phyloP scores from a whole-genome alignment of 1,140 invertebrate genomes.

The Atta texana region DNA sequence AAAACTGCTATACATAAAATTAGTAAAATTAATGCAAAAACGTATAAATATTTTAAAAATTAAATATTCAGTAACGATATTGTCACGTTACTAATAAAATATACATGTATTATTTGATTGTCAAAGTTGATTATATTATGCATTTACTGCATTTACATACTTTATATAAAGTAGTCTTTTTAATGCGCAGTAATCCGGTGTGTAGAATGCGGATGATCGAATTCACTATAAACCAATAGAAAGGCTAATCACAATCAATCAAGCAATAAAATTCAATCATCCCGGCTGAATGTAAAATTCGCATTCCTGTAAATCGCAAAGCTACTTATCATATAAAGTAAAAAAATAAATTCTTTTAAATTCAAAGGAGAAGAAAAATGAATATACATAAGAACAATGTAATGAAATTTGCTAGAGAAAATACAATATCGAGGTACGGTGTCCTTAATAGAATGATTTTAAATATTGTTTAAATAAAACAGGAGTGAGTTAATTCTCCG shows the following conservation, averaged over 20 bases:
- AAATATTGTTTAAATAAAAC: neutral
- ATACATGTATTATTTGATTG: too few relatives aligned
- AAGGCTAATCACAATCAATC: neutral
- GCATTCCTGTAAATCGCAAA: too few relatives aligned
- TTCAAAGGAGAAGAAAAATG: neutral
- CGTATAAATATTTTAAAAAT: too few relatives aligned
- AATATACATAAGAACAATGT: neutral
- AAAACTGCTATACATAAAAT: too few relatives aligned
- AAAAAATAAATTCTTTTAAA: neutral
- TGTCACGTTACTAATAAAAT: too few relatives aligned
- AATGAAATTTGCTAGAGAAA: neutral
- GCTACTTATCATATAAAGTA: constrained; percentile 17
- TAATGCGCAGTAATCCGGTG: too few relatives aligned
- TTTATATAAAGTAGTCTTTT: too few relatives aligned
- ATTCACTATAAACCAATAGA: neutral
- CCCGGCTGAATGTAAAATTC: neutral
- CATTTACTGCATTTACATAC: too few relatives aligned
- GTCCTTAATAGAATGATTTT: neutral
- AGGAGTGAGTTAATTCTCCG: neutral
- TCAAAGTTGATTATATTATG: too few relatives aligned
- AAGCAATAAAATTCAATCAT: neutral
- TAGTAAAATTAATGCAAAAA: too few relatives aligned
- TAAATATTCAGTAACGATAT: too few relatives aligned
- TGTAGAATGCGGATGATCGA: too few relatives aligned
- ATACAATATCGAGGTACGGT: neutral